A percentile compares a stretch with the other conserved stretches of the same genome.
These are phyloP conservation scores for Pristionchus maxplancki DNA, from an alignment of 2,888 invertebrate genomes.

Conservation along the genomic window DNA sequence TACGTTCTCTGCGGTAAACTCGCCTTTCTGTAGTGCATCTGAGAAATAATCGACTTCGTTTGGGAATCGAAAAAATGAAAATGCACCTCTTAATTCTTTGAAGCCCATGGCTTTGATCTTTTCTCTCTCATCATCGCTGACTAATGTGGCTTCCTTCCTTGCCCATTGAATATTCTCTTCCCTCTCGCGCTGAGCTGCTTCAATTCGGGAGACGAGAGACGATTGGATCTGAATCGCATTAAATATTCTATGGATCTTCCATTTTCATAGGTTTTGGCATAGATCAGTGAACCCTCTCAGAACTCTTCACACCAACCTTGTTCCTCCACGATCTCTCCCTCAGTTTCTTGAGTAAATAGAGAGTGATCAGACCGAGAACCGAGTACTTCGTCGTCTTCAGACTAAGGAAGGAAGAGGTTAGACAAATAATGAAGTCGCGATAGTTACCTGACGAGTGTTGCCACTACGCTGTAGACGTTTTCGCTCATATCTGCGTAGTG, in stretches of 20 bases:
- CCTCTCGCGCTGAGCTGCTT: neutral
- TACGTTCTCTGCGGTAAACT: neutral
- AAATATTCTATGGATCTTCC: too few species aligned
- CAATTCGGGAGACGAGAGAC: neutral
- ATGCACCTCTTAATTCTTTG: neutral
- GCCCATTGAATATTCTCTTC: conserved; percentile 12
- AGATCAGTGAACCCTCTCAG: too few species aligned
- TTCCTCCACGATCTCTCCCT: neutral
- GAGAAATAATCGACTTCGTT: neutral
- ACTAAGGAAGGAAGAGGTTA: neutral
- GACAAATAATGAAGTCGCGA: neutral
- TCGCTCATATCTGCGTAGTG: too few species aligned
- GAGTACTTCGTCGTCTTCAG: neutral
- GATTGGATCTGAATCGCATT: neutral
- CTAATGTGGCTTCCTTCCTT: neutral
- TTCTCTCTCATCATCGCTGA: neutral
- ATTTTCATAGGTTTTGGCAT: too few species aligned
- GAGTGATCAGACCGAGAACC: neutral
- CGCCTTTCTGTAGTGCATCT: neutral
- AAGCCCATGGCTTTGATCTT: neutral
- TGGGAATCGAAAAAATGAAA: neutral
- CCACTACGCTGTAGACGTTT: too few species aligned
- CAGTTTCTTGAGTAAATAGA: neutral
- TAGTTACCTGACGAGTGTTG: too few species aligned
- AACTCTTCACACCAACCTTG: neutral